A percentile compares a stretch with the other conserved stretches of the same genome.
Conservation (phyloP, 2,113 vertebrate genomes). For the Rhinopomastus cyanomelas region DNA sequence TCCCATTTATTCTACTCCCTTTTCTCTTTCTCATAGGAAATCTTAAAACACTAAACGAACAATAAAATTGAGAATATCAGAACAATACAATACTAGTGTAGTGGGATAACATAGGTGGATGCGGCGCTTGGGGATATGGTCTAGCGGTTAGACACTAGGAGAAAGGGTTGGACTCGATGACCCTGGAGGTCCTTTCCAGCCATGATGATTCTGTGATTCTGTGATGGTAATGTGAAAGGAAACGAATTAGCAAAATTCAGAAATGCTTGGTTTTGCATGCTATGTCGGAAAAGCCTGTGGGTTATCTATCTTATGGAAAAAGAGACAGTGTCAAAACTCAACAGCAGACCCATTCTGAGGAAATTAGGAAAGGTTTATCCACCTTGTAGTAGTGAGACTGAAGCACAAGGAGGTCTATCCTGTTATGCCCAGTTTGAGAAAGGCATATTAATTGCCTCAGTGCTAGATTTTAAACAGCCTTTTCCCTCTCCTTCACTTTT, state of each 20-base stretch:
- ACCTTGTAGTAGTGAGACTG: not conserved
- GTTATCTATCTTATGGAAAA: not conserved
- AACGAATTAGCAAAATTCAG: not conserved
- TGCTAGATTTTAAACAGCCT: not conserved
- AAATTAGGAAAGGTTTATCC: not conserved
- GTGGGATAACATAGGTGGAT: not conserved
- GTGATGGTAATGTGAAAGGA: not conserved
- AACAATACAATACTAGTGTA: not conserved
- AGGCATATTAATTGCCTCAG: not conserved
- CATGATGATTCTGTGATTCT: too few relatives aligned
- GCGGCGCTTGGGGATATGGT: too few relatives aligned
- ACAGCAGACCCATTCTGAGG: not conserved
- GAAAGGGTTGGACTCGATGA: too few relatives aligned
- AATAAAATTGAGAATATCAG: not conserved
- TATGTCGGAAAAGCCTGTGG: not conserved
- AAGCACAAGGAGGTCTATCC: not conserved
- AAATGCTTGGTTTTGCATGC: not conserved
- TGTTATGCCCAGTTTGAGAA: not conserved
- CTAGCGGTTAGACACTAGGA: too few relatives aligned
- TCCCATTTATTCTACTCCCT: not conserved
- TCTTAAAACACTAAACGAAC: not conserved
- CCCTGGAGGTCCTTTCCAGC: too few relatives aligned
- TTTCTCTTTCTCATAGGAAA: not conserved
- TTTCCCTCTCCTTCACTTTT: not conserved
- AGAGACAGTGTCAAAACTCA: not conserved